Percentiles rank a stretch among this genome's conserved stretches.
Evolutionary conservation across 2,113 vertebrate species (phyloP).

Genomic region (Ceyx margarethae): DNA sequence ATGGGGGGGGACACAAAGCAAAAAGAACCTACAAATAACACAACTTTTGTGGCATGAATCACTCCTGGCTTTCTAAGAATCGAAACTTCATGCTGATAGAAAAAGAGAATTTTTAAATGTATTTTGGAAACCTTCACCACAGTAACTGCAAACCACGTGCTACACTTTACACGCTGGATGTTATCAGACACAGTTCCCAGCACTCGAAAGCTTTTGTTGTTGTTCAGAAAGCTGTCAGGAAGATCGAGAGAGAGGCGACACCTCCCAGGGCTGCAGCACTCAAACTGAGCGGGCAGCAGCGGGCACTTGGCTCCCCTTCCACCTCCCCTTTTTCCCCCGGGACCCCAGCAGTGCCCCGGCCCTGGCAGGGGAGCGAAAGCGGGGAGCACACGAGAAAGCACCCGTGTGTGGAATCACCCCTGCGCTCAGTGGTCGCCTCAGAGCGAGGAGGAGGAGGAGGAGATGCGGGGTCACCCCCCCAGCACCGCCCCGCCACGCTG

Average conservation of each 20-base stretch:
- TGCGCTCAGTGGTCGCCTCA: accelerated
- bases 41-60: background rate
- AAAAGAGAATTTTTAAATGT: background rate
- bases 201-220: background rate
- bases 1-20: background rate
- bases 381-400: background rate
- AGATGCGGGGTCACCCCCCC: background rate
- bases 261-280: background rate
- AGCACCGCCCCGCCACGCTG: background rate
- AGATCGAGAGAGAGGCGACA: background rate
- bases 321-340: accelerated
- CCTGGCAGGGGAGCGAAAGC: accelerated
- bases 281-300: accelerated
- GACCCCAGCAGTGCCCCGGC: background rate
- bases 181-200: background rate
- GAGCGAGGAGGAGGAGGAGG: accelerated
- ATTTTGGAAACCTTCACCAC: background rate
- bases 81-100: background rate
- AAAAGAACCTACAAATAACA: too few species aligned
- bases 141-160: accelerated
- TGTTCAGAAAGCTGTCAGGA: background rate
- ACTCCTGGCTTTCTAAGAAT: background rate
- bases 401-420: background rate
- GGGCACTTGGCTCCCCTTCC: background rate
- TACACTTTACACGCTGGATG: too few species aligned